Conservation (phyloP, 2,797 vertebrate species). For the Arnoldichthys spilopterus region DNA sequence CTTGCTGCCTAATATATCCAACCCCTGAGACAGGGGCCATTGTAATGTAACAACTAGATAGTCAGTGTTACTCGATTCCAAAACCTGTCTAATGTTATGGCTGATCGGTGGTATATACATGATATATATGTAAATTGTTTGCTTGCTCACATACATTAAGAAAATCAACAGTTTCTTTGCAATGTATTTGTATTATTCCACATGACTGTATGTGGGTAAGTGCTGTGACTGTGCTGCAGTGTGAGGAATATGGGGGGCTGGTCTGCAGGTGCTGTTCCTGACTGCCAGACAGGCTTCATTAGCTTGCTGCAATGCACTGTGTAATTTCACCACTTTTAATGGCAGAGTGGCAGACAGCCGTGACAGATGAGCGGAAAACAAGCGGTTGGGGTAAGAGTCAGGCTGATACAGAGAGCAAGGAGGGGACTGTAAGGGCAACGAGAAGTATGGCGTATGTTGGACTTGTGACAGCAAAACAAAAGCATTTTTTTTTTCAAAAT, state of each 20-base stretch:
- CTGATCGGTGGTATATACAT: too few relatives aligned
- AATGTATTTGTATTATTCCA: too few relatives aligned
- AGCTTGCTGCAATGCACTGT: constrained; percentile 20
- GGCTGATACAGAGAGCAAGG: neutral
- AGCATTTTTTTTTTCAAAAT: too few relatives aligned
- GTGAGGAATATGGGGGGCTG: neutral
- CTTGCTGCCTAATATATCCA: too few relatives aligned
- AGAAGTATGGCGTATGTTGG: neutral
- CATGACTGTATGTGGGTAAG: too few relatives aligned
- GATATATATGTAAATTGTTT: too few relatives aligned
- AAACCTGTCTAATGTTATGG: too few relatives aligned
- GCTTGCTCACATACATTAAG: too few relatives aligned
- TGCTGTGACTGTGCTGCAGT: neutral
- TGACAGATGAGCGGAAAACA: constrained; percentile 21
- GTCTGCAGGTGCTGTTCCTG: constrained; percentile 1
- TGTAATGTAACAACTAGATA: too few relatives aligned
- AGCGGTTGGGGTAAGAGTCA: neutral
- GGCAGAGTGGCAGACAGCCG: neutral
- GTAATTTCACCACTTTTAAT: constrained; percentile 22
- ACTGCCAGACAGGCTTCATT: constrained; percentile 32
- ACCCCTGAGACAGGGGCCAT: too few relatives aligned
- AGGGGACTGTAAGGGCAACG: neutral
- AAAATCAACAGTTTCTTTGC: too few relatives aligned
- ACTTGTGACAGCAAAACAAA: neutral
- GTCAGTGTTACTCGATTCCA: too few relatives aligned